These are phyloP conservation scores for Enteromius argenteus DNA, from an alignment of 2,797 vertebrate genomes.

Conservation along the genomic window DNA sequence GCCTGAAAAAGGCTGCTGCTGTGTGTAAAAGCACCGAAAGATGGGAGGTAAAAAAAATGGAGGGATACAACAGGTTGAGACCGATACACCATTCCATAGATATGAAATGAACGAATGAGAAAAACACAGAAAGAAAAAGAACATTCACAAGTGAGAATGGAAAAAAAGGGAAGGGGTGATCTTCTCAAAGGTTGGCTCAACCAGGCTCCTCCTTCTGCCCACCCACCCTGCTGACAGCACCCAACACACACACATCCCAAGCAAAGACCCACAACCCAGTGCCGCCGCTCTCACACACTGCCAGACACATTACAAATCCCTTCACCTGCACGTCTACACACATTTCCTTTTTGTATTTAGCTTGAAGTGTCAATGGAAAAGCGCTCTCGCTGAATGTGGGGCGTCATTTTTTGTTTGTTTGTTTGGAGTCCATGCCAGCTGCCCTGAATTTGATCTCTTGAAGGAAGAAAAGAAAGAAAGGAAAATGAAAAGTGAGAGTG, in stretches of 20 bases:
- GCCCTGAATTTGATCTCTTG: constrained; percentile 82
- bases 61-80: constrained; percentile 31
- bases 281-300: constrained; percentile 39
- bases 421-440: constrained; percentile 83
- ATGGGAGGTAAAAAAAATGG: constrained; percentile 17
- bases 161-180: constrained; percentile 47
- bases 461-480: constrained; percentile 67
- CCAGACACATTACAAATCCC: constrained; percentile 42
- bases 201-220: constrained; percentile 36
- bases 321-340: constrained; percentile 39
- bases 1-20: constrained; percentile 59
- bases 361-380: constrained; percentile 74
- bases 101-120: constrained; percentile 36
- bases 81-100: constrained; percentile 32
- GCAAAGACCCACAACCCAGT: constrained; percentile 44
- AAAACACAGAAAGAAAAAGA: constrained; percentile 63
- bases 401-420: constrained; percentile 60
- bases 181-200: constrained; percentile 25
- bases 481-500: constrained; percentile 42
- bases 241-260: constrained; percentile 45
- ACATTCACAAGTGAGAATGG: constrained; percentile 66
- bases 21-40: constrained; percentile 47
- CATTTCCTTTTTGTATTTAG: constrained; percentile 44
- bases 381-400: constrained; percentile 70
- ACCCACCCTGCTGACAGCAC: constrained; percentile 28